Percentiles rank a stretch among this genome's conserved stretches.
Evolutionary conservation across 1,140 invertebrate genomes (phyloP).

Genomic region (Drosophila bocki): DNA sequence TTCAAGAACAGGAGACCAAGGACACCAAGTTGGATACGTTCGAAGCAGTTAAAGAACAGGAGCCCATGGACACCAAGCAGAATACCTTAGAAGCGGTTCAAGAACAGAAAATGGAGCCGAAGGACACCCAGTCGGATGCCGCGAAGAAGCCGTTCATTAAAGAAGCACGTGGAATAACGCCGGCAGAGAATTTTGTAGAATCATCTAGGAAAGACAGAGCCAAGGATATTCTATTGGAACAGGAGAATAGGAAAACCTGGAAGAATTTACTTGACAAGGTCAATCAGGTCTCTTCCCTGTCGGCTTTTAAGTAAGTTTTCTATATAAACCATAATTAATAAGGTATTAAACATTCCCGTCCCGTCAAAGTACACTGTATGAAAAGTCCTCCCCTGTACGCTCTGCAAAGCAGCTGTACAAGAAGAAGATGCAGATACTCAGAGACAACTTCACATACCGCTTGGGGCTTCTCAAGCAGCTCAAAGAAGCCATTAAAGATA

Average conservation of each 20-base stretch:
- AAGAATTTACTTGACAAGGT: background rate
- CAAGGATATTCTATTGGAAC: background rate
- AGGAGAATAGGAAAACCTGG: constrained; percentile 1
- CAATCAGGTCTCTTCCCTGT: background rate
- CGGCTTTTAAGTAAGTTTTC: background rate
- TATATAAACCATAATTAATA: too few relatives aligned
- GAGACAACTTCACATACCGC: constrained; percentile 21
- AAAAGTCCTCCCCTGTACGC: background rate
- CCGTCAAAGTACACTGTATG: background rate
- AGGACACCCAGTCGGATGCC: too few relatives aligned
- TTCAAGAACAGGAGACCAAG: background rate
- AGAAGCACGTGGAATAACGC: too few relatives aligned
- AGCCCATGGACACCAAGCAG: background rate
- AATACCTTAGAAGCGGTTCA: background rate
- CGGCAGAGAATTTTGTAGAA: background rate
- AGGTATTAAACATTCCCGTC: too few relatives aligned
- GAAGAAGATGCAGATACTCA: constrained; percentile 6
- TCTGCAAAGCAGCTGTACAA: constrained; percentile 28
- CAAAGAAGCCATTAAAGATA: constrained; percentile 29
- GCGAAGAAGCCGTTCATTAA: background rate
- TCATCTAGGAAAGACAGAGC: background rate
- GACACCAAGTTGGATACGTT: too few relatives aligned
- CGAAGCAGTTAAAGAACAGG: background rate
- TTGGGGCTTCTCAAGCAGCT: constrained; percentile 28
- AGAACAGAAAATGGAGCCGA: background rate